Percentiles rank a stretch among this genome's conserved stretches.
phyloP scores from a whole-genome alignment of 2,797 vertebrate genomes.

The Microtus agrestis region DNA sequence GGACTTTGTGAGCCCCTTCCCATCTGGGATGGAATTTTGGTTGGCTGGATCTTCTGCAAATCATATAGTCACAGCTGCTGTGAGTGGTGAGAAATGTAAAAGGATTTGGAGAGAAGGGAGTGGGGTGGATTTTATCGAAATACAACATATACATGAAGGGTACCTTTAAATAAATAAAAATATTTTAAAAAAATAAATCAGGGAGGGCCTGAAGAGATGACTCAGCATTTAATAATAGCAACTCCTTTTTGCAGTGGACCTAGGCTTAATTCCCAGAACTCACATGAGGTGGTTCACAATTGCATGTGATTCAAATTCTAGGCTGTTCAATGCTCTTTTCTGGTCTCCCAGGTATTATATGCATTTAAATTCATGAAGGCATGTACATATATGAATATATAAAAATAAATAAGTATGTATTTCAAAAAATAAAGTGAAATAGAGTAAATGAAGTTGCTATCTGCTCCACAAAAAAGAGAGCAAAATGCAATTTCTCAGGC shows the following conservation, averaged over 20 bases:
- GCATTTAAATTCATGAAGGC: background rate
- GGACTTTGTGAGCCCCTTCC: background rate
- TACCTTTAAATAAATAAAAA: background rate
- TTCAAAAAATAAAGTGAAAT: background rate
- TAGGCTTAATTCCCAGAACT: background rate
- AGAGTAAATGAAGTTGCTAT: background rate
- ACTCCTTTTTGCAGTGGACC: background rate
- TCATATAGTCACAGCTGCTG: background rate
- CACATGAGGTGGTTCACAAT: background rate
- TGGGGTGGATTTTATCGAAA: background rate
- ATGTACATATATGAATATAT: background rate
- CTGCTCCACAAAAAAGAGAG: background rate
- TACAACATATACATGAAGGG: too few species aligned
- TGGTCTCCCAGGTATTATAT: background rate
- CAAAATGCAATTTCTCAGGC: background rate
- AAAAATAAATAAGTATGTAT: background rate
- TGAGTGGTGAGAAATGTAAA: background rate
- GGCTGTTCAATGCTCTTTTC: background rate
- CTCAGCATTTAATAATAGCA: background rate
- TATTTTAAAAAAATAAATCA: background rate
- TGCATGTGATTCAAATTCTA: background rate
- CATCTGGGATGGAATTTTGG: too few species aligned
- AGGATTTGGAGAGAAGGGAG: background rate
- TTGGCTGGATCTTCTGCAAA: background rate
- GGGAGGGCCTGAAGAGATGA: background rate